Conservation (phyloP, 2,888 invertebrate genomes). For the Smittia sp. region DNA sequence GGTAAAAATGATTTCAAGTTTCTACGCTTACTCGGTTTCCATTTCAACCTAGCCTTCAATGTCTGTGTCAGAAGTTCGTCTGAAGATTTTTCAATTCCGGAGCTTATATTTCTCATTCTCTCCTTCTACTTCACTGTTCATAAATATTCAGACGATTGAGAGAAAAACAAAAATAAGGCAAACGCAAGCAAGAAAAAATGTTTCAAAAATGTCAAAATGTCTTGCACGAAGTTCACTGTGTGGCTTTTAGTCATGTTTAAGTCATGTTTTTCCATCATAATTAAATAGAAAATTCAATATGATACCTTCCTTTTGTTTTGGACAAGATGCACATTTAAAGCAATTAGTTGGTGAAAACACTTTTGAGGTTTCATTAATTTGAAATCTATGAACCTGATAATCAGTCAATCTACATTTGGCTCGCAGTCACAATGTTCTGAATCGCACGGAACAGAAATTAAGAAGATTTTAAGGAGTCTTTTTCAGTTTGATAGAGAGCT, state of each 20-base stretch:
- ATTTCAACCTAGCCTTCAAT: not conserved
- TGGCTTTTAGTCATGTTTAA: not conserved
- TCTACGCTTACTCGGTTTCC: not conserved
- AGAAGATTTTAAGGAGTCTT: no score
- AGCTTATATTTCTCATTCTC: not conserved
- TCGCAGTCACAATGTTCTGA: no score
- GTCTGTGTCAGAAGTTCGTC: constrained; percentile 1
- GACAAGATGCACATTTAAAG: no score
- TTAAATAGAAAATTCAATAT: not conserved
- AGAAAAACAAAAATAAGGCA: constrained; percentile 5
- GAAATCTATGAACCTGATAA: no score
- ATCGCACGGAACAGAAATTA: no score
- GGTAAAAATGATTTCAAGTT: constrained; percentile 32
- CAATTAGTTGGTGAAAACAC: no score
- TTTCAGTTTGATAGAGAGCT: no score
- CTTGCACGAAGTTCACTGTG: constrained; percentile 14
- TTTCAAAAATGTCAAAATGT: constrained; percentile 38
- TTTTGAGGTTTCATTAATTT: no score
- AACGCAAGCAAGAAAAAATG: constrained; percentile 31
- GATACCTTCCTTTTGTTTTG: no score
- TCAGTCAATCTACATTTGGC: no score
- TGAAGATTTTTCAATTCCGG: no score
- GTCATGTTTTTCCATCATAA: not conserved
- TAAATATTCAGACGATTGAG: not conserved
- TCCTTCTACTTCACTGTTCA: not conserved